Conservation (phyloP, 2,888 invertebrate species). For the Taenaris catops region DNA sequence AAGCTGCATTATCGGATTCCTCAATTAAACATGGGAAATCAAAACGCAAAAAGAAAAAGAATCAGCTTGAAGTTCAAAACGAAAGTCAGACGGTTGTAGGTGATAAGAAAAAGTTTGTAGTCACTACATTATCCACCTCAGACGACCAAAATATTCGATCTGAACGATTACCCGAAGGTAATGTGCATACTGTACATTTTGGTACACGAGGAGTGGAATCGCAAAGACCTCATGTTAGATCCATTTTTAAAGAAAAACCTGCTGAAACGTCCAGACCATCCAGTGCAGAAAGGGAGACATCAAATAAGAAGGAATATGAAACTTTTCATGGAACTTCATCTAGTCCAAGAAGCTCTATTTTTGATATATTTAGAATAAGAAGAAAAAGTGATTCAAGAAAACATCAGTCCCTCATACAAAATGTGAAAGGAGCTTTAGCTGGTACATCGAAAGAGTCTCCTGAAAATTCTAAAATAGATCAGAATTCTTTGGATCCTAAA, state of each 20-base stretch:
- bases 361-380: slow-evolving; percentile 71
- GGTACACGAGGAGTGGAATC: slow-evolving; percentile 70
- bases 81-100: slow-evolving; percentile 66
- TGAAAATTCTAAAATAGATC: slow-evolving; percentile 51
- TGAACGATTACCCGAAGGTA: slow-evolving; percentile 50
- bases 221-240: slow-evolving; percentile 64
- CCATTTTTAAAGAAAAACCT: slow-evolving; percentile 64
- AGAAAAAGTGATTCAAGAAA: slow-evolving; percentile 72
- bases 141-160: slow-evolving; percentile 53
- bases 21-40: slow-evolving; percentile 61
- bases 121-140: slow-evolving; percentile 57
- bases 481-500: slow-evolving; percentile 46
- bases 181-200: slow-evolving; percentile 72
- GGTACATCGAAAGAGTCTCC: slow-evolving; percentile 51
- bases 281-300: slow-evolving; percentile 59
- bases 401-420: slow-evolving; percentile 47
- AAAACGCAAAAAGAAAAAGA: slow-evolving; percentile 66
- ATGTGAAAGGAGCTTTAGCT: slow-evolving; percentile 39
- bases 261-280: slow-evolving; percentile 55
- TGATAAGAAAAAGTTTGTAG: slow-evolving; percentile 63
- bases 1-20: slow-evolving; percentile 59
- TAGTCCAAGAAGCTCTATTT: slow-evolving; percentile 72
- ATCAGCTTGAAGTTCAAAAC: slow-evolving; percentile 41
- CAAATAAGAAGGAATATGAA: slow-evolving; percentile 62
- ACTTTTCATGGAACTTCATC: slow-evolving; percentile 73